Evolutionary conservation across 2,888 invertebrate species (phyloP), one percentile per base, ranked within the genome.

Genomic region (Dermolepida albohirtum): DNA sequence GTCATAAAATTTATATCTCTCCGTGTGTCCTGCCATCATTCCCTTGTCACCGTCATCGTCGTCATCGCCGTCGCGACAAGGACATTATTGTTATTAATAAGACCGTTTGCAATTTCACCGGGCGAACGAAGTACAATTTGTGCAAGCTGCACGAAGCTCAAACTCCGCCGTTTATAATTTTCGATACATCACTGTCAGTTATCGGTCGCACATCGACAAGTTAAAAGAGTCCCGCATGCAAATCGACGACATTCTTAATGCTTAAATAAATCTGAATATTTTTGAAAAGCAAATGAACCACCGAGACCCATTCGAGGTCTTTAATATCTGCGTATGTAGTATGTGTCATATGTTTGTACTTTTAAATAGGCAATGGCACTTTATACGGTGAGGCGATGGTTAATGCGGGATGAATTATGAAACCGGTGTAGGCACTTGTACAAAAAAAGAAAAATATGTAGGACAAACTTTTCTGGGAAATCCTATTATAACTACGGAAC

Each of bases 231-330:
- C 22, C 2, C 22, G 22, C 4, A 22, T 22, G 22, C 50, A 27
- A 22, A 22, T 50, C 50, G 50, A 50, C 50, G 22, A 22, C 22
- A n/a, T 29, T 51, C 29, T 17, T 34, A 34, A 34, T 1, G 12
- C 29, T 51, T 12, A 51, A 51, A 51, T 51, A 51, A 51, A 51
- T 51, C 51, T 51, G 29, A 51, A 51, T 51, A 51, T 51, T 51
- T 51, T 51, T 51, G 29, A 51, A 51, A 29, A 51, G 51, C 51
- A 51, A 51, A 51, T 51, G 51, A 51, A 51, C 27, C 51, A 29
- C 29, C 51, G 29, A 7, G 7, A 44, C 1, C 44, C 5, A 4
- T 44, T 34, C 34, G 44, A 14, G 12, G 12, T 44, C 44, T 12
- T 51, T 29, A 51, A 51, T 51, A 51, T 51, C 4, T 6, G n/a